Percentiles rank a stretch among this genome's conserved stretches.
phyloP scores from a whole-genome alignment of 2,888 invertebrate genomes.

The Spisula solida region DNA sequence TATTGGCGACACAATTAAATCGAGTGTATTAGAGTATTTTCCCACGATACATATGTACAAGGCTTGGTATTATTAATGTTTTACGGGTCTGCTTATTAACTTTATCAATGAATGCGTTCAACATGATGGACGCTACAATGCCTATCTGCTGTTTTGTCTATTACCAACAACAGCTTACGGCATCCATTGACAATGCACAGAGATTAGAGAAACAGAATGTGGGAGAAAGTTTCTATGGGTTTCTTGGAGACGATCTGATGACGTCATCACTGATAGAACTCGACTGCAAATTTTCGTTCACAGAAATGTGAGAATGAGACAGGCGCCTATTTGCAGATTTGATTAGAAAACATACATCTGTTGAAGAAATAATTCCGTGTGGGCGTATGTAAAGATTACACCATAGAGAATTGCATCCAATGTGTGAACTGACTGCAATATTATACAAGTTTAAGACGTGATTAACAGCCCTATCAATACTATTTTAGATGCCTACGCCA shows the following conservation, averaged over 20 bases:
- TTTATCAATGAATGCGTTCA: background rate
- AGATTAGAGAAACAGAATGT: background rate
- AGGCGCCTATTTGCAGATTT: background rate
- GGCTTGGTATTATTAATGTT: background rate
- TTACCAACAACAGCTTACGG: background rate
- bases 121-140: background rate
- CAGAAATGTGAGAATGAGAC: conserved; percentile 17
- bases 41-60: background rate
- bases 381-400: background rate
- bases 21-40: background rate
- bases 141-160: background rate
- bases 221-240: background rate
- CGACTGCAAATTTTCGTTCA: conserved; percentile 15
- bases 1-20: conserved; percentile 5
- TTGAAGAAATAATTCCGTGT: background rate
- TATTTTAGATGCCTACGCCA: background rate
- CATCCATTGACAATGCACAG: background rate
- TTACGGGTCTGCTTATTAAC: background rate
- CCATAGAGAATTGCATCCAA: background rate
- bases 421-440: background rate
- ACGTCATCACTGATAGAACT: conserved; percentile 26
- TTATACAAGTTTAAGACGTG: background rate
- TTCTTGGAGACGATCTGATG: background rate
- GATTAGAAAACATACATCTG: background rate
- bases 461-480: background rate